phyloP scores from a whole-genome alignment of 2,888 invertebrate species.

The Ophonus ardosiacus region DNA sequence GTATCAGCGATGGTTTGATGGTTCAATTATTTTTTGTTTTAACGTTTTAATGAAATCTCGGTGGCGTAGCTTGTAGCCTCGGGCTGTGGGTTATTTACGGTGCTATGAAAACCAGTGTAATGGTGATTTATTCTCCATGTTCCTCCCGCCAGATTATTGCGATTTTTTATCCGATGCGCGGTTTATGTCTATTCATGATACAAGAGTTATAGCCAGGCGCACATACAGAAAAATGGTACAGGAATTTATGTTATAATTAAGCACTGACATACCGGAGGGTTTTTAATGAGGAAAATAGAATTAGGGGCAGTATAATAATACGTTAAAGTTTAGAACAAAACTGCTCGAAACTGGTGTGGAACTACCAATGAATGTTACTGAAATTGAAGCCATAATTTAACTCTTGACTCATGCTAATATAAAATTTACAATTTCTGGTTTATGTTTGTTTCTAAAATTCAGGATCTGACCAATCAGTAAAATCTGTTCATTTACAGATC shows the following conservation, averaged over 20 bases:
- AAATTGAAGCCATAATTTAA: too few relatives aligned
- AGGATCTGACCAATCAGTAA: too few relatives aligned
- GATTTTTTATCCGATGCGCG: not conserved
- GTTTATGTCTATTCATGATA: not conserved
- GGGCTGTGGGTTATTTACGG: not conserved
- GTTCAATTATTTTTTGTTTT: constrained; percentile 61
- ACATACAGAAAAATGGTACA: not conserved
- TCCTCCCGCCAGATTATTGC: not conserved
- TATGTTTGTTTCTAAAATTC: too few relatives aligned
- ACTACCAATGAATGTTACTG: too few relatives aligned
- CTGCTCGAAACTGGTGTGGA: too few relatives aligned
- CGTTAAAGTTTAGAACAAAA: too few relatives aligned
- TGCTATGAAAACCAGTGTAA: constrained; percentile 18
- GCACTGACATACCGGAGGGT: not conserved
- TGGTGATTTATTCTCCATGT: constrained; percentile 2
- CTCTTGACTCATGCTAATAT: too few relatives aligned
- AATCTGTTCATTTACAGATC: too few relatives aligned
- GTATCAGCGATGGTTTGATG: constrained; percentile 52
- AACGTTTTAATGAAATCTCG: constrained; percentile 57
- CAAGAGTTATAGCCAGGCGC: not conserved
- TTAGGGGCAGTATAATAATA: too few relatives aligned
- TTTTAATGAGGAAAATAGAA: too few relatives aligned
- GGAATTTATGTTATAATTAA: not conserved
- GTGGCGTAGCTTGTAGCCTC: not conserved
- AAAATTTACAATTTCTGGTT: too few relatives aligned